Conservation (phyloP, 2,888 invertebrate genomes). For the Megastigmus dorsalis region DNA sequence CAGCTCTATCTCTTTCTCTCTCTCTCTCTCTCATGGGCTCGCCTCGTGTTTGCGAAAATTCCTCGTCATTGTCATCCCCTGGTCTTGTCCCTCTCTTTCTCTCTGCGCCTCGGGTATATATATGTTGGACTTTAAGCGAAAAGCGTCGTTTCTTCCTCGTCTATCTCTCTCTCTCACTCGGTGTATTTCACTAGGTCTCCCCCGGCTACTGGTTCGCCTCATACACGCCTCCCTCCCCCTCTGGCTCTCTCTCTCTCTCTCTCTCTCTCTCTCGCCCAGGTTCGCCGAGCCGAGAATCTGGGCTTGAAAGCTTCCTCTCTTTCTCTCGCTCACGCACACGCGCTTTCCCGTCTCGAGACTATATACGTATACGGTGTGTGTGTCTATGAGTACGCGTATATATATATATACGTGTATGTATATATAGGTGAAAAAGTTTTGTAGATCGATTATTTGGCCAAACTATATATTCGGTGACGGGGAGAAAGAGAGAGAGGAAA, state of each 20-base stretch:
- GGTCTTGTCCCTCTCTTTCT: too few species aligned
- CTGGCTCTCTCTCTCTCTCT: neutral
- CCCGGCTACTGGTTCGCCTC: neutral
- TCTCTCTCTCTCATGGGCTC: too few species aligned
- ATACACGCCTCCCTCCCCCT: too few species aligned
- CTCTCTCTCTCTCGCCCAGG: neutral
- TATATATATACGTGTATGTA: neutral
- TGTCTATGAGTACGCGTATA: neutral
- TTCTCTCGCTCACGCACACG: neutral
- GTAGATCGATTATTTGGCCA: constrained; percentile 16
- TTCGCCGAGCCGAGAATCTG: constrained; percentile 10
- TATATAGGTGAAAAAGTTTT: neutral
- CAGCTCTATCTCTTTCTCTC: too few species aligned
- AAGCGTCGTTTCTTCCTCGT: neutral
- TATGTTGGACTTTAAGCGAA: neutral
- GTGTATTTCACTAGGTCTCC: neutral
- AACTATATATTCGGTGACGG: neutral
- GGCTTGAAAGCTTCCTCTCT: constrained; percentile 14
- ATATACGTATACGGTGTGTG: too few species aligned
- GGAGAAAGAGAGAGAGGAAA: too few species aligned
- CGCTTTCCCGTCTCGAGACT: neutral
- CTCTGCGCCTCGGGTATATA: too few species aligned
- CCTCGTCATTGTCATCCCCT: too few species aligned
- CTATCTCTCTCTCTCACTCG: neutral
- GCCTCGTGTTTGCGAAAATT: too few species aligned